Conservation (phyloP, 2,113 vertebrate species). For the Empidonax alnorum region DNA sequence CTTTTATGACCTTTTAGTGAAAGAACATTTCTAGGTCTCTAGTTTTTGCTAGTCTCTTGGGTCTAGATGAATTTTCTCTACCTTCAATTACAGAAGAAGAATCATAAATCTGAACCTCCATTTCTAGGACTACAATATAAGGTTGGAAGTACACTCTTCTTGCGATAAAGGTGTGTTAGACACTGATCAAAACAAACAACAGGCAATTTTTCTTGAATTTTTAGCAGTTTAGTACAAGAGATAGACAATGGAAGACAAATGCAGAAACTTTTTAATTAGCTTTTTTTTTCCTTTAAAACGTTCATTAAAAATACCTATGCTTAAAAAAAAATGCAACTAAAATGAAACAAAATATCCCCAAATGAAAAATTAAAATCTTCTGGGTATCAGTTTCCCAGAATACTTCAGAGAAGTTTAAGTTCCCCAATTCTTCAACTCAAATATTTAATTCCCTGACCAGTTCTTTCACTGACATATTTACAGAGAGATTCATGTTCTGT, state of each 20-base stretch:
- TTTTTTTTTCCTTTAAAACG: background rate
- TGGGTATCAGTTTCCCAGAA: background rate
- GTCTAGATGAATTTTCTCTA: background rate
- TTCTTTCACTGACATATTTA: background rate
- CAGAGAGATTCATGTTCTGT: background rate
- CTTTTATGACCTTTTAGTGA: background rate
- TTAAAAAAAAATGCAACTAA: background rate
- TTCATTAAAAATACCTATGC: background rate
- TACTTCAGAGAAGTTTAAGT: background rate
- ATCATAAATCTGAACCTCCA: background rate
- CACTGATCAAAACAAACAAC: background rate
- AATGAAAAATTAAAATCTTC: background rate
- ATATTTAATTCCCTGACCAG: background rate
- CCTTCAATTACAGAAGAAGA: background rate
- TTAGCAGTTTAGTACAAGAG: background rate
- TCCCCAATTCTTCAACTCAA: background rate
- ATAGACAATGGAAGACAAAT: background rate
- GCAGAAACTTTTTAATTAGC: background rate
- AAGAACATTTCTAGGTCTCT: background rate
- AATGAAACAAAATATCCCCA: background rate
- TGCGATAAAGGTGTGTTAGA: background rate
- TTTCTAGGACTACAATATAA: background rate
- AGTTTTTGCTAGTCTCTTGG: background rate
- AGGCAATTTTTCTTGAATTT: background rate
- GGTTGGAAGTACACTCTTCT: background rate